Conservation (phyloP, 2,888 invertebrate species). For the Clusia tigrina region DNA sequence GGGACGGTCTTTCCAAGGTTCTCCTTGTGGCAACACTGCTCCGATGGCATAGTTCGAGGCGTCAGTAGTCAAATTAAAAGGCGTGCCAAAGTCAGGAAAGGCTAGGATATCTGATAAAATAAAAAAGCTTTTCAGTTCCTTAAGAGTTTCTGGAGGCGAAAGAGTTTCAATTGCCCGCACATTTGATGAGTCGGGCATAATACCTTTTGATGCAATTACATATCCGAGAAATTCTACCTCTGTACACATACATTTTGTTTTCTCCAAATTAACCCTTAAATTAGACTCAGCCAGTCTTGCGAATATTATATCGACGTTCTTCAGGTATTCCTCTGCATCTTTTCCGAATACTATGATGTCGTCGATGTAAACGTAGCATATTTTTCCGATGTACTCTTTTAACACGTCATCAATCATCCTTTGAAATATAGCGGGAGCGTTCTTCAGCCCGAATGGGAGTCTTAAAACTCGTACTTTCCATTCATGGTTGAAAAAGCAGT, state of each 20-base stretch:
- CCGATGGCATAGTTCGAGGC: slow-evolving; percentile 33
- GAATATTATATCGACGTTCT: slow-evolving; percentile 19
- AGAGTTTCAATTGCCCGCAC: slow-evolving; percentile 3
- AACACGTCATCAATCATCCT: slow-evolving; percentile 28
- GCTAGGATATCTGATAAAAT: slow-evolving; percentile 27
- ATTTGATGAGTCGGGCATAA: slow-evolving; percentile 11
- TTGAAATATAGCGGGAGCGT: slow-evolving; percentile 17
- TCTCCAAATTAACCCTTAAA: slow-evolving; percentile 22
- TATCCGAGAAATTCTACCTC: slow-evolving; percentile 30
- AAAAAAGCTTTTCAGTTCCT: slow-evolving; percentile 12
- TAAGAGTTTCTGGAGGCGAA: neutral
- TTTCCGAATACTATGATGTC: slow-evolving; percentile 21
- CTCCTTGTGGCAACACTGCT: slow-evolving; percentile 29
- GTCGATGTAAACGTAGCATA: slow-evolving; percentile 15
- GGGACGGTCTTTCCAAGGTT: slow-evolving; percentile 22
- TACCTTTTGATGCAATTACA: slow-evolving; percentile 22
- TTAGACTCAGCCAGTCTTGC: slow-evolving; percentile 15
- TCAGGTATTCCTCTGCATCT: slow-evolving; percentile 16
- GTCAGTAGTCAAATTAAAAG: slow-evolving; percentile 35
- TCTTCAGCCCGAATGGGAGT: slow-evolving; percentile 12
- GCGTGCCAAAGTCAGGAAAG: slow-evolving; percentile 34
- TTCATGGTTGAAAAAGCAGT: slow-evolving; percentile 4
- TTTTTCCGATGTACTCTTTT: slow-evolving; percentile 16
- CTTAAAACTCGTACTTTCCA: slow-evolving; percentile 15
- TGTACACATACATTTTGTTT: slow-evolving; percentile 21